These are phyloP conservation scores for Ataeniobius toweri DNA, from an alignment of 2,797 vertebrate species.

Conservation along the genomic window DNA sequence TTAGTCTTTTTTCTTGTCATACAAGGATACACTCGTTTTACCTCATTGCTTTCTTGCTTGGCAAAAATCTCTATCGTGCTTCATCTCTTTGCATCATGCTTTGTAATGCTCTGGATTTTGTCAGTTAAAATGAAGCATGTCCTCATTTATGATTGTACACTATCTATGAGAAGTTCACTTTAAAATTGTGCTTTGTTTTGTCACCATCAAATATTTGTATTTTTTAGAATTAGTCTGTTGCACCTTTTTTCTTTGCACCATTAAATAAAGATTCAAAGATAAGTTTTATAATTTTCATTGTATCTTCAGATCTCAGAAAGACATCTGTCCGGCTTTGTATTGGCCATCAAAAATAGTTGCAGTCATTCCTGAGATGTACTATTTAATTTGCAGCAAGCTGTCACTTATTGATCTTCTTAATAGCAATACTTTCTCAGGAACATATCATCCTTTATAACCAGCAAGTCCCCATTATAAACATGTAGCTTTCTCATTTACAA, in stretches of 20 bases:
- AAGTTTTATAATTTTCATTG: too few species aligned
- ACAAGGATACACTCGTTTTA: slow-evolving; percentile 42
- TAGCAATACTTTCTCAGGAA: slow-evolving; percentile 71
- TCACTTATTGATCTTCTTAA: slow-evolving; percentile 90
- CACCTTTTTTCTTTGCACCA: neutral
- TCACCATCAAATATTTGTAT: slow-evolving; percentile 1
- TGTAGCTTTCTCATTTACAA: slow-evolving; percentile 69
- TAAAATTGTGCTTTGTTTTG: neutral
- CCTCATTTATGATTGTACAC: neutral
- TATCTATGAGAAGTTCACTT: neutral
- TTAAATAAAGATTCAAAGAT: too few species aligned
- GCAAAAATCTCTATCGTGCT: slow-evolving; percentile 52
- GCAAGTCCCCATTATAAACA: too few species aligned
- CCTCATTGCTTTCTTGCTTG: slow-evolving; percentile 56
- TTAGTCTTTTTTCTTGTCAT: neutral
- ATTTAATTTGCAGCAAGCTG: slow-evolving; percentile 94
- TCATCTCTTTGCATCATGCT: slow-evolving; percentile 44
- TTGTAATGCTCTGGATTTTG: slow-evolving; percentile 28
- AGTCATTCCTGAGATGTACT: slow-evolving; percentile 89
- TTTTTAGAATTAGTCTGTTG: slow-evolving; percentile 7
- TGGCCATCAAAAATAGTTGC: slow-evolving; percentile 85
- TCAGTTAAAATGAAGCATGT: slow-evolving; percentile 9
- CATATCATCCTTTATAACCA: too few species aligned
- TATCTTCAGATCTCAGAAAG: slow-evolving; percentile 39
- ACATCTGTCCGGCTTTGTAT: slow-evolving; percentile 82